phyloP scores from a whole-genome alignment of 2,888 invertebrate species.

The Phragmatobia fuliginosa region DNA sequence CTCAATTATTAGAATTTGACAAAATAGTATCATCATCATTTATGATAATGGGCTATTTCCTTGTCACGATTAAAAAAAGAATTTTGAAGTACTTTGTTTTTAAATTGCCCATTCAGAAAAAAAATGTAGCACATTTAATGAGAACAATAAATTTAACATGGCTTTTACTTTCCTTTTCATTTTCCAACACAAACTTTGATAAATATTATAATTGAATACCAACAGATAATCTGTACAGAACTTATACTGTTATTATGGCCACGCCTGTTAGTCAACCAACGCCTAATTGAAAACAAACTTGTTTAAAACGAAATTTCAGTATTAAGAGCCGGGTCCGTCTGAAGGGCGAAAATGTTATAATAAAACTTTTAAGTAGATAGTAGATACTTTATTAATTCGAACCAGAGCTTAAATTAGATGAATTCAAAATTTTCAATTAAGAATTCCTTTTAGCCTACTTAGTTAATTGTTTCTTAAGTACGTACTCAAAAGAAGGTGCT shows the following conservation, averaged over 20 bases:
- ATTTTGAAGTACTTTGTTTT: too few relatives aligned
- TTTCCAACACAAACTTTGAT: neutral
- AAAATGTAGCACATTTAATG: neutral
- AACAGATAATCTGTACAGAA: neutral
- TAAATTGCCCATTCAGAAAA: too few relatives aligned
- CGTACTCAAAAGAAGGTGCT: constrained; percentile 23
- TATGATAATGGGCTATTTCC: too few relatives aligned
- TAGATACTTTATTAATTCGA: constrained; percentile 39
- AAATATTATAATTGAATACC: neutral
- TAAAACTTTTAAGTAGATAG: constrained; percentile 39
- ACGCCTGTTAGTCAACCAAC: neutral
- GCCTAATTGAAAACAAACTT: neutral
- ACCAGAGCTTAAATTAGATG: constrained; percentile 41
- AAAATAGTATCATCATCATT: too few relatives aligned
- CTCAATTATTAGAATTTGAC: too few relatives aligned
- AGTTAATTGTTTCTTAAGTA: constrained; percentile 49
- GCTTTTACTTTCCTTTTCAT: neutral
- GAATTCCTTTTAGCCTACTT: constrained; percentile 51
- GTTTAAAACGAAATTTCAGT: neutral
- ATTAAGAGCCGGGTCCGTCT: constrained; percentile 3
- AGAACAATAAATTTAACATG: neutral
- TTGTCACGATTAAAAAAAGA: neutral
- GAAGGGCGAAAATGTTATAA: constrained; percentile 16
- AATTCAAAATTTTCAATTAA: constrained; percentile 48
- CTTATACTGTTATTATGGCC: neutral